A percentile compares a stretch with the other conserved stretches of the same genome.
Conservation (phyloP, 2,888 invertebrate genomes). For the Octonoba sinensis region DNA sequence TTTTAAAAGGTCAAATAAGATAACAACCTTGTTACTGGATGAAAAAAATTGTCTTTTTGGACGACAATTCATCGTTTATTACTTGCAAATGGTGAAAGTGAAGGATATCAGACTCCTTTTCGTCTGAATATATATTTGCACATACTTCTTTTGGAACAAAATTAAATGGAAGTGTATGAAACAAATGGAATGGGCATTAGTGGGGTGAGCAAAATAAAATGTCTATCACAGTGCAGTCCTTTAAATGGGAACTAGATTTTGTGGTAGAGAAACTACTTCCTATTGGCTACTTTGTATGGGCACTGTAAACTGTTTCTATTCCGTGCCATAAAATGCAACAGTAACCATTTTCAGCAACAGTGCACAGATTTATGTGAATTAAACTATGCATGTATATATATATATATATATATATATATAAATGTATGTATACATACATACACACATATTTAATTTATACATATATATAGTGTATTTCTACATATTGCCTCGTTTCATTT, state of each 20-base stretch:
- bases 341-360: slow-evolving; percentile 56
- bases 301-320: slow-evolving; percentile 58
- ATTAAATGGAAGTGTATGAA: slow-evolving; percentile 61
- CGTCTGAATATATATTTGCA: slow-evolving; percentile 48
- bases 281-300: slow-evolving; percentile 59
- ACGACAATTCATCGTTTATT: slow-evolving; percentile 58
- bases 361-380: slow-evolving; percentile 52
- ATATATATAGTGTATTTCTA: slow-evolving; percentile 44
- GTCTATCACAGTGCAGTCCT: slow-evolving; percentile 64
- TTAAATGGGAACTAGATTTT: slow-evolving; percentile 62
- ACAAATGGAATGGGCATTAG: slow-evolving; percentile 61
- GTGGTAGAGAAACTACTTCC: slow-evolving; percentile 50
- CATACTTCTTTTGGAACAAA: slow-evolving; percentile 46
- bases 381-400: slow-evolving; percentile 24
- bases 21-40: slow-evolving; percentile 56
- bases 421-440: slow-evolving; percentile 41
- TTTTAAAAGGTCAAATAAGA: slow-evolving; percentile 52
- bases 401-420: slow-evolving; percentile 55
- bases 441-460: slow-evolving; percentile 39
- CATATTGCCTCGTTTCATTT: slow-evolving; percentile 59
- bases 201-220: slow-evolving; percentile 51
- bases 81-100: slow-evolving; percentile 54
- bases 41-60: slow-evolving; percentile 61
- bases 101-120: slow-evolving; percentile 38
- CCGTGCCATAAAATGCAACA: slow-evolving; percentile 59